Conservation (phyloP, 2,888 invertebrate genomes). For the Leucophora obtusa region DNA sequence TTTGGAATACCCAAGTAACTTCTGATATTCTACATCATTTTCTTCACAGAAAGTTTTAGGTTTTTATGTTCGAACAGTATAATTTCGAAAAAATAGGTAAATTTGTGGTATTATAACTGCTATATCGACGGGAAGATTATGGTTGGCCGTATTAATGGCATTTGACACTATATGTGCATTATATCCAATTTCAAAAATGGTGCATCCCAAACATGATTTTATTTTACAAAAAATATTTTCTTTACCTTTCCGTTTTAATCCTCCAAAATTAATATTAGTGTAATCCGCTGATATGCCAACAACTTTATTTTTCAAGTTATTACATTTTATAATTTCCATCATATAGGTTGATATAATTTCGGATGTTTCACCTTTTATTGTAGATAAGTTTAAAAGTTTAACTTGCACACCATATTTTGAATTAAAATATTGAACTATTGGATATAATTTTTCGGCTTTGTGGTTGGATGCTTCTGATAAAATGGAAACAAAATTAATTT, state of each 20-base stretch:
- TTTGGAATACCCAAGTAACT: too few species aligned
- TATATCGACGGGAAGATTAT: too few species aligned
- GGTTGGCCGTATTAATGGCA: too few species aligned
- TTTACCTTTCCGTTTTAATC: slow-evolving; percentile 33
- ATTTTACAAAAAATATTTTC: slow-evolving; percentile 45
- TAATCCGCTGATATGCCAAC: slow-evolving; percentile 42
- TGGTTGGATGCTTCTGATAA: too few species aligned
- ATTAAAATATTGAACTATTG: slow-evolving; percentile 37
- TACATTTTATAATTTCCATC: slow-evolving; percentile 33
- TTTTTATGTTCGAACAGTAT: slow-evolving; percentile 50
- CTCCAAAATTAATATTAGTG: slow-evolving; percentile 45
- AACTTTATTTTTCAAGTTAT: slow-evolving; percentile 47
- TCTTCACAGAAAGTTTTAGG: too few species aligned
- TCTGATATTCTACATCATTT: too few species aligned
- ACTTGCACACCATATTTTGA: slow-evolving; percentile 37
- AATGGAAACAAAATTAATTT: slow-evolving; percentile 25
- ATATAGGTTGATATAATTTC: slow-evolving; percentile 48
- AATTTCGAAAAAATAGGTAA: too few species aligned
- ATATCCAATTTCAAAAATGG: too few species aligned
- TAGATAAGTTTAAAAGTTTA: slow-evolving; percentile 28
- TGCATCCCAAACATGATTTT: too few species aligned
- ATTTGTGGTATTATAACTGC: too few species aligned
- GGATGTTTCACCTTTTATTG: slow-evolving; percentile 45
- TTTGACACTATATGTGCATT: too few species aligned
- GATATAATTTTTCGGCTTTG: slow-evolving; percentile 25